These are phyloP conservation scores for Drosophila kokeensis DNA, from an alignment of 2,888 invertebrate genomes.

Conservation along the genomic window DNA sequence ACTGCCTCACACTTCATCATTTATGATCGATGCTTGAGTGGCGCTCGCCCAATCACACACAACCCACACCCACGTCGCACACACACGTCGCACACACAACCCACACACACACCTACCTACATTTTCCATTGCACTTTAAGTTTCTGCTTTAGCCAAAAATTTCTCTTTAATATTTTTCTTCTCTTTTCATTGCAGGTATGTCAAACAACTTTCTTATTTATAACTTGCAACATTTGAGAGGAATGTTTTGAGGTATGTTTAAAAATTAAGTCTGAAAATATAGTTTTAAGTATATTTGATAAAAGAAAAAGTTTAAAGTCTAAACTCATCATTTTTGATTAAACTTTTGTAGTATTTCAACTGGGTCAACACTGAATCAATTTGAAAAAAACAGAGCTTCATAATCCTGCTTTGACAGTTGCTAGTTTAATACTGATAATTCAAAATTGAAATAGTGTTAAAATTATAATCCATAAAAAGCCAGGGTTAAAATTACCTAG, in stretches of 20 bases:
- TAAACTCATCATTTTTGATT: neutral
- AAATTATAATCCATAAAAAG: neutral
- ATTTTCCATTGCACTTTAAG: neutral
- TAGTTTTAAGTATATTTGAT: neutral
- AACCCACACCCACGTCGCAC: neutral
- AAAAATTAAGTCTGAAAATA: neutral
- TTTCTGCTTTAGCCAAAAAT: neutral
- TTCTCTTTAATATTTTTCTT: neutral
- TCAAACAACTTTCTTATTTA: constrained; percentile 1
- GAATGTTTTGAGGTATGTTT: constrained; percentile 18
- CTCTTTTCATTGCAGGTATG: constrained; percentile 63
- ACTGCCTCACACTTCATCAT: constrained; percentile 57
- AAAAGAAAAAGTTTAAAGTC: neutral
- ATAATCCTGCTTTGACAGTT: neutral
- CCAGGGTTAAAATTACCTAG: rapidly evolving
- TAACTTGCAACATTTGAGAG: neutral
- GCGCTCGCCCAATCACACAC: constrained; percentile 7
- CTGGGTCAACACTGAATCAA: neutral
- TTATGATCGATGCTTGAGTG: constrained; percentile 70
- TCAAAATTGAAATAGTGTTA: rapidly evolving
- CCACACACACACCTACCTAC: neutral
- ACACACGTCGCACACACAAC: neutral
- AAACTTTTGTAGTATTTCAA: neutral
- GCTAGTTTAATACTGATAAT: neutral
- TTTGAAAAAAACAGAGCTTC: neutral